Evolutionary conservation across 2,888 invertebrate genomes (phyloP).

Genomic region (Rhagonycha lutea): DNA sequence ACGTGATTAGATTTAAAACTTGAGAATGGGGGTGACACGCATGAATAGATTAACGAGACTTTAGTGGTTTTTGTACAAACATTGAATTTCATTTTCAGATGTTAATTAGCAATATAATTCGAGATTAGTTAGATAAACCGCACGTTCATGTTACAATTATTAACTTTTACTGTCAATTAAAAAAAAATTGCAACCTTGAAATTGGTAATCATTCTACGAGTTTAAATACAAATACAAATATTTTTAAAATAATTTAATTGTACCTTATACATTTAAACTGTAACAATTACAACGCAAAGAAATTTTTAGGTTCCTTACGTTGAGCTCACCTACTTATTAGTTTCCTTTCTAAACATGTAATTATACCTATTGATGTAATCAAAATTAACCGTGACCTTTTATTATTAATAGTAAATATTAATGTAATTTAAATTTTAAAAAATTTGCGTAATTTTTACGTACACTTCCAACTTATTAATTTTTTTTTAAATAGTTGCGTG

Average conservation of each 20-base stretch:
- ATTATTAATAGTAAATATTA: background rate
- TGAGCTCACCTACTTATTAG: conserved; percentile 2
- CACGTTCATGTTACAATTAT: background rate
- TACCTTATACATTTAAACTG: background rate
- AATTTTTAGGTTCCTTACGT: background rate
- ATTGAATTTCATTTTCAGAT: no score
- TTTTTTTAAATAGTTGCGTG: background rate
- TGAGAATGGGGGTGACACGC: no score
- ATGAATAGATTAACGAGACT: no score
- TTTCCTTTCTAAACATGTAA: background rate
- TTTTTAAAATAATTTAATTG: background rate
- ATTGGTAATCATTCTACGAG: background rate
- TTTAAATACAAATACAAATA: background rate
- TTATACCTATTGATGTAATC: background rate
- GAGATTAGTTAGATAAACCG: background rate
- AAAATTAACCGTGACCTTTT: conserved; percentile 2
- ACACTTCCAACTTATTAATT: background rate
- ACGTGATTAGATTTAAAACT: no score
- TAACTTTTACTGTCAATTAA: background rate
- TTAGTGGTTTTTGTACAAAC: no score
- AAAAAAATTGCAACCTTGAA: background rate
- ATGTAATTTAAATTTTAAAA: background rate
- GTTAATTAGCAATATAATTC: background rate
- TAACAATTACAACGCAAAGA: background rate
- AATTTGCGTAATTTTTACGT: background rate